Percentiles rank a stretch among this genome's conserved stretches.
Evolutionary conservation across 2,113 vertebrate genomes (phyloP).

Genomic region (Aix galericulata): DNA sequence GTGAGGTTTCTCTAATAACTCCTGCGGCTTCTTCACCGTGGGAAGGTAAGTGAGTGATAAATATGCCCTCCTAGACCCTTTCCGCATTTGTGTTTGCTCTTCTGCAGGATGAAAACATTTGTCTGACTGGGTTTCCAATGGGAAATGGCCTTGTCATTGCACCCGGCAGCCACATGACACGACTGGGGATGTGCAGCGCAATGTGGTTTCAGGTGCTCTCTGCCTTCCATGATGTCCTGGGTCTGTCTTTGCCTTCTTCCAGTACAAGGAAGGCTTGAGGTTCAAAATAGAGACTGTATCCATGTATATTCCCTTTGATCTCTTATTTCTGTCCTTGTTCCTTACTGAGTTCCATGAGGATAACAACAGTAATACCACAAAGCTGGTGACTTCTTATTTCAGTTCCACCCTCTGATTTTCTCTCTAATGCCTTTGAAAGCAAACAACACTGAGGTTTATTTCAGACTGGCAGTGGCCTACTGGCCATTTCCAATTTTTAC

Average conservation of each 20-base stretch:
- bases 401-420: background rate
- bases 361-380: background rate
- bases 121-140: background rate
- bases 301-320: background rate
- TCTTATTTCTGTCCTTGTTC: background rate
- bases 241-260: background rate
- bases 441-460: background rate
- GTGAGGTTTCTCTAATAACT: constrained; percentile 55
- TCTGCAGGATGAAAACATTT: constrained; percentile 15
- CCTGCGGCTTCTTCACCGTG: constrained; percentile 49
- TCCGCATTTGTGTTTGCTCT: constrained; percentile 41
- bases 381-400: background rate
- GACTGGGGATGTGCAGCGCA: background rate
- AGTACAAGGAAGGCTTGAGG: background rate
- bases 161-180: background rate
- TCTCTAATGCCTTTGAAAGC: background rate
- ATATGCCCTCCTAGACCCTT: background rate
- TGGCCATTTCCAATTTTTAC: background rate
- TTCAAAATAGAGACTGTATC: background rate
- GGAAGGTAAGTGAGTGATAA: constrained; percentile 27
- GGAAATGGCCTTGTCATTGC: background rate
- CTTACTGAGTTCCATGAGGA: background rate
- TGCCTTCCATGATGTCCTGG: background rate
- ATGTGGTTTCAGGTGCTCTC: background rate
- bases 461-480: background rate